Evolutionary conservation across 2,113 vertebrate genomes (phyloP).

Genomic region (Centropristis striata): DNA sequence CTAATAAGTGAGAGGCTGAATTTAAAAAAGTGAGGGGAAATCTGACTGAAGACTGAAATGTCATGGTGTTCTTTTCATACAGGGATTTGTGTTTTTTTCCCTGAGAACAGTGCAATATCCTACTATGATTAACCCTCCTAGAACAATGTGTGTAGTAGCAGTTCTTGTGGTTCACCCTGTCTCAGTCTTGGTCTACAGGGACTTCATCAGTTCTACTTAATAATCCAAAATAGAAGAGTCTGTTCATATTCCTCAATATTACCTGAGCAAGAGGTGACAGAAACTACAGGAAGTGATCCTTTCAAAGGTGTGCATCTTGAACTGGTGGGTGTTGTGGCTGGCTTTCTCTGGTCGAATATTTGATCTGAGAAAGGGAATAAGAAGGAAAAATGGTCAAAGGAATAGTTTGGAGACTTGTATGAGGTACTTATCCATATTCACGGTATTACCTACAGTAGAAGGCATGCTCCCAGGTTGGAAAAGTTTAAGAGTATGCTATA

Average conservation of each 20-base stretch:
- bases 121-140: background rate
- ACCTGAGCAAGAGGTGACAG: conserved; percentile 94
- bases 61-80: conserved; percentile 16
- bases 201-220: background rate
- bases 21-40: conserved; percentile 6
- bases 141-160: conserved; percentile 6
- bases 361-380: conserved; percentile 82
- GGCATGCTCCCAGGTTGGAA: too few relatives aligned
- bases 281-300: conserved; percentile 91
- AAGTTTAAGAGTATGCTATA: too few relatives aligned
- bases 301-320: conserved; percentile 94
- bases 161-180: conserved; percentile 17
- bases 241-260: conserved; percentile 13
- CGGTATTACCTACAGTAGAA: too few relatives aligned
- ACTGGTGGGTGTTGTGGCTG: conserved; percentile 91
- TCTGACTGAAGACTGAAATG: conserved; percentile 13
- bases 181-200: background rate
- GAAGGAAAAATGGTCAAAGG: background rate
- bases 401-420: background rate
- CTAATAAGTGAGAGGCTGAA: conserved; percentile 9
- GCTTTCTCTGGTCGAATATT: conserved; percentile 92
- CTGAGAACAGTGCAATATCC: conserved; percentile 7
- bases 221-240: background rate
- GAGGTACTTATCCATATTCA: too few relatives aligned
- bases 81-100: conserved; percentile 34